Evolutionary conservation across 2,888 invertebrate species (phyloP), one percentile per base, ranked within the genome.

Genomic region (Rotaria sp.): DNA sequence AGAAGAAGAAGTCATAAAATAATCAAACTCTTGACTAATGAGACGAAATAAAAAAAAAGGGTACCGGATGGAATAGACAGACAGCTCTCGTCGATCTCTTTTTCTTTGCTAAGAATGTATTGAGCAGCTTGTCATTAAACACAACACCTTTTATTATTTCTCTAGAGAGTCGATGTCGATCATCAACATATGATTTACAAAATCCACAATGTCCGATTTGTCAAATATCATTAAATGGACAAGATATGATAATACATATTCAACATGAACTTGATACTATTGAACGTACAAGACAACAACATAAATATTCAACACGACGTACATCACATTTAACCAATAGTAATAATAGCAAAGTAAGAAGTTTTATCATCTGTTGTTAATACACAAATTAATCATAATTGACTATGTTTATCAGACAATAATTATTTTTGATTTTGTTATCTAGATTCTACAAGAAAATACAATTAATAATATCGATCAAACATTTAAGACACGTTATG

Each of bases 401-500:
- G 45, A 45, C 45, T 41, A 80, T 80, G 80, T 80, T 45, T 80
- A 80, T 80, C 80, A 80, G 45, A 41, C 80, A 80, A 45, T 80
- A 2, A 80, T 80, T n/a, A 45, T 80, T 80, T n/a, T n/a, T n/a
- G n/a, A 41, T 24, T 45, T n/a, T 7, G 26, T n/a, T 80, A 50
- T 50, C 11, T 80, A 80, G 80, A 45, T 80, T 80, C 45, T 80
- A 41, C 80, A 80, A 80, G 80, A 80, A 45, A 80, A 45, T 80
- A 80, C 41, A 45, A 80, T 80, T 80, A 80, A 80, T 45, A 80
- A 80, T 45, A 80, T 41, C 45, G 80, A 80, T 45, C 80, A 80
- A 80, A 80, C 80, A 80, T 80, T 41, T 80, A 80, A 80, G 45
- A 80, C 80, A 80, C 80, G 80, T 80, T 80, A 80, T 80, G 80